Conservation (phyloP, 1,140 invertebrate genomes). For the Hylaeus volcanicus region DNA sequence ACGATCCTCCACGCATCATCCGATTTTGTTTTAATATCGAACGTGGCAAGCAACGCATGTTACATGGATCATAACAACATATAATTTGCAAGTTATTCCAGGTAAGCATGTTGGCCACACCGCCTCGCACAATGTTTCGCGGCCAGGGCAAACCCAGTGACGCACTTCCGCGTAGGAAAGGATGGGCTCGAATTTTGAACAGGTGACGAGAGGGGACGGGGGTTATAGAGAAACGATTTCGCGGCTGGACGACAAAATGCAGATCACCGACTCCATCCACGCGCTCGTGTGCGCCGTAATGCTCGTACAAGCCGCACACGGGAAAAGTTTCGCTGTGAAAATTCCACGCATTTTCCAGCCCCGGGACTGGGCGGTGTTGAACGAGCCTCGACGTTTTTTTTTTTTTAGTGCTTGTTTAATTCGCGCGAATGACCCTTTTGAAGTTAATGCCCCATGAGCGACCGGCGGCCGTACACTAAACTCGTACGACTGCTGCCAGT, state of each 20-base stretch:
- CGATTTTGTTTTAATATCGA: conserved; percentile 24
- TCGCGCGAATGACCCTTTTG: conserved; percentile 65
- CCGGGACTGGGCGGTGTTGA: conserved; percentile 38
- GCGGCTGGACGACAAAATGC: conserved; percentile 50
- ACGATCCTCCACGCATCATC: too few relatives aligned
- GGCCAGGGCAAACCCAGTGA: conserved; percentile 16
- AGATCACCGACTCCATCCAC: neutral
- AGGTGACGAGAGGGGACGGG: neutral
- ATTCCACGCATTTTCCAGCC: conserved; percentile 58
- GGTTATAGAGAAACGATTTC: conserved; percentile 57
- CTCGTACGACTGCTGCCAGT: conserved; percentile 59
- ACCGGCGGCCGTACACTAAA: conserved; percentile 51
- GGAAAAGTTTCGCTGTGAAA: conserved; percentile 48
- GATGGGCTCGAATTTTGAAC: conserved; percentile 54
- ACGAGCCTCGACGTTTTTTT: conserved; percentile 43
- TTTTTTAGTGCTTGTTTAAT: conserved; percentile 67
- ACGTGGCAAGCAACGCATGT: too few relatives aligned
- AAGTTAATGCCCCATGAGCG: conserved; percentile 66
- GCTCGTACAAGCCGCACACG: neutral
- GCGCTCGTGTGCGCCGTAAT: neutral
- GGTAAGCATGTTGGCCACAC: too few relatives aligned
- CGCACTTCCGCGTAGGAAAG: conserved; percentile 33
- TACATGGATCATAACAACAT: too few relatives aligned
- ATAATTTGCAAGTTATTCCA: too few relatives aligned
- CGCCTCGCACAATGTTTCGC: conserved; percentile 15